Conservation (phyloP, 2,888 invertebrate species). For the Himalopsyche anomala region DNA sequence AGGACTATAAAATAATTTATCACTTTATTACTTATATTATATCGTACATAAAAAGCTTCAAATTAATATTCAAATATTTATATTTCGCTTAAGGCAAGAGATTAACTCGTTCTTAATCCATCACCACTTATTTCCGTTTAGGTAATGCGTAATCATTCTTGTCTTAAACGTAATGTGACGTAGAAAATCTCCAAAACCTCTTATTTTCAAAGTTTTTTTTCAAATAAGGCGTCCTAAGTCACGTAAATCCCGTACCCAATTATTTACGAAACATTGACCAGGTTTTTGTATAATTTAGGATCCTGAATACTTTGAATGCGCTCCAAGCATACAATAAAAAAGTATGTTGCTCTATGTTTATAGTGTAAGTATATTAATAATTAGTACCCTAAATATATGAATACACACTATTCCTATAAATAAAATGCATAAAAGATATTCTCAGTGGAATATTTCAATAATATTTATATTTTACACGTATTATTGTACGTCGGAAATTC, state of each 20-base stretch:
- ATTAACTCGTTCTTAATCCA: neutral
- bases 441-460: too few relatives aligned
- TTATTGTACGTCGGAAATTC: too few relatives aligned
- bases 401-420: too few relatives aligned
- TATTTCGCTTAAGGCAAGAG: too few relatives aligned
- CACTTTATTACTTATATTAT: neutral
- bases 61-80: too few relatives aligned
- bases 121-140: neutral
- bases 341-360: neutral
- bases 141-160: neutral
- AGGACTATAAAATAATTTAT: neutral
- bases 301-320: neutral
- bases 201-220: conserved; percentile 28
- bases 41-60: neutral
- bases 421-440: too few relatives aligned
- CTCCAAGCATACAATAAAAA: neutral
- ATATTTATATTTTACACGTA: too few relatives aligned
- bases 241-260: conserved; percentile 31
- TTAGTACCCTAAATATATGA: too few relatives aligned
- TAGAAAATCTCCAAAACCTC: neutral
- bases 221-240: conserved; percentile 12
- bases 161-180: conserved; percentile 34
- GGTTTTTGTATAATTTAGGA: conserved; percentile 25
- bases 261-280: conserved; percentile 39
- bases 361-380: too few relatives aligned